These are phyloP conservation scores for Lanius ludovicianus DNA, from an alignment of 2,113 vertebrate species.

Conservation along the genomic window DNA sequence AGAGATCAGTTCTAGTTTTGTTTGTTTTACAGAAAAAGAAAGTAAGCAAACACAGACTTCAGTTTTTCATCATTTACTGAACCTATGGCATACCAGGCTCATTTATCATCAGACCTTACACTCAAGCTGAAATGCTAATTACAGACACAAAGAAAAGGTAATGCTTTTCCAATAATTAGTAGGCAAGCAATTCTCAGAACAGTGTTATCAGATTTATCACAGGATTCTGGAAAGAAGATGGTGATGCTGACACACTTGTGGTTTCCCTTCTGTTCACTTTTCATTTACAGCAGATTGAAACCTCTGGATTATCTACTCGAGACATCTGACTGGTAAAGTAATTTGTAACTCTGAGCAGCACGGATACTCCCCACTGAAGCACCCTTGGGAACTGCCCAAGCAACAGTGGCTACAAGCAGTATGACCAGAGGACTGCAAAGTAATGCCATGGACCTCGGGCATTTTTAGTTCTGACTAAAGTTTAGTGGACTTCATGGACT, in stretches of 20 bases:
- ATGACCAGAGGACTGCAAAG: neutral
- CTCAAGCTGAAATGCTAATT: conserved; percentile 20
- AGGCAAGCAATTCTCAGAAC: conserved; percentile 45
- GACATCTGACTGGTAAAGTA: neutral
- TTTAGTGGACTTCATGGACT: neutral
- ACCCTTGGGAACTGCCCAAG: neutral
- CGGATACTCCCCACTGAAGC: neutral
- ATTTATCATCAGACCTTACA: conserved; percentile 16
- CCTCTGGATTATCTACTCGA: neutral
- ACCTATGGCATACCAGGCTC: neutral
- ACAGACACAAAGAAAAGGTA: conserved; percentile 13
- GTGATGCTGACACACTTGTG: neutral
- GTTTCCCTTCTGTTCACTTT: conserved; percentile 32
- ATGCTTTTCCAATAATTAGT: conserved; percentile 53
- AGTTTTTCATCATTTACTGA: conserved; percentile 21
- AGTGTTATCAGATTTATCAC: conserved; percentile 42
- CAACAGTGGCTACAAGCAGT: neutral
- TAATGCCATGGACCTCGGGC: neutral
- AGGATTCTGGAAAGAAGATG: conserved; percentile 38
- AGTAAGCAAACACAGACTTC: neutral
- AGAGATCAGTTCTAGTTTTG: neutral
- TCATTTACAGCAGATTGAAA: neutral
- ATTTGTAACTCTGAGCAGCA: neutral
- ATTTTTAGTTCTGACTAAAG: neutral
- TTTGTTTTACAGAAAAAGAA: neutral